A percentile compares a stretch with the other conserved stretches of the same genome.
These are phyloP conservation scores for Yoshiicerus persimilis DNA, from an alignment of 1,140 invertebrate genomes.

Conservation along the genomic window DNA sequence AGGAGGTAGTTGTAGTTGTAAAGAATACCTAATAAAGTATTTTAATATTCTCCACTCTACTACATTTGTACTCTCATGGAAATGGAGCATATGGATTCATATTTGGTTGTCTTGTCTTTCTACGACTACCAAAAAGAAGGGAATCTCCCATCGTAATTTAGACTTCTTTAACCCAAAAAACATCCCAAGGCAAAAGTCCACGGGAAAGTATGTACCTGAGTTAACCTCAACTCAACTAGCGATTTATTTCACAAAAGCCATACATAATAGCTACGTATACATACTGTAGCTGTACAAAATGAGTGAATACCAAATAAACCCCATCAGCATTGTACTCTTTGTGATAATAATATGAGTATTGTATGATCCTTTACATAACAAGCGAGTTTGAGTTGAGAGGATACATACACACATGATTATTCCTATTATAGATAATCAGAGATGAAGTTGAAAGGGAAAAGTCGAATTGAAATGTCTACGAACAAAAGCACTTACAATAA, in stretches of 20 bases:
- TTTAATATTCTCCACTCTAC: not conserved
- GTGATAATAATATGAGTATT: not conserved
- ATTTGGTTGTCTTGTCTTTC: not conserved
- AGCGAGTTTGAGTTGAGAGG: not conserved
- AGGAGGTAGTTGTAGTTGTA: no score
- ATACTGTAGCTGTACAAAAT: no score
- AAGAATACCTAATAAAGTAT: not conserved
- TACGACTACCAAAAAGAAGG: not conserved
- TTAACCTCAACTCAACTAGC: not conserved
- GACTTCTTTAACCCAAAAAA: conserved; percentile 38
- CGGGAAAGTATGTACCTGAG: conserved; percentile 12
- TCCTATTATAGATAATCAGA: not conserved
- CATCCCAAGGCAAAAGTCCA: conserved; percentile 23
- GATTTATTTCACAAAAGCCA: not conserved
- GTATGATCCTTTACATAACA: not conserved
- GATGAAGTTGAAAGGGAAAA: not conserved
- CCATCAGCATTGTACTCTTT: not conserved
- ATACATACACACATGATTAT: not conserved
- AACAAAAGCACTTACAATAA: not conserved
- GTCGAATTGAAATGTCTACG: not conserved
- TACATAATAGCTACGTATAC: not conserved
- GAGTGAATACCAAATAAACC: not conserved
- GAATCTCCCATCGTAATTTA: not conserved
- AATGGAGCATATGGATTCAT: not conserved
- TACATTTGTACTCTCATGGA: not conserved